Evolutionary conservation across 2,113 vertebrate genomes (phyloP), one percentile per base, ranked within the genome.

Genomic region (Eurystomus gularis): DNA sequence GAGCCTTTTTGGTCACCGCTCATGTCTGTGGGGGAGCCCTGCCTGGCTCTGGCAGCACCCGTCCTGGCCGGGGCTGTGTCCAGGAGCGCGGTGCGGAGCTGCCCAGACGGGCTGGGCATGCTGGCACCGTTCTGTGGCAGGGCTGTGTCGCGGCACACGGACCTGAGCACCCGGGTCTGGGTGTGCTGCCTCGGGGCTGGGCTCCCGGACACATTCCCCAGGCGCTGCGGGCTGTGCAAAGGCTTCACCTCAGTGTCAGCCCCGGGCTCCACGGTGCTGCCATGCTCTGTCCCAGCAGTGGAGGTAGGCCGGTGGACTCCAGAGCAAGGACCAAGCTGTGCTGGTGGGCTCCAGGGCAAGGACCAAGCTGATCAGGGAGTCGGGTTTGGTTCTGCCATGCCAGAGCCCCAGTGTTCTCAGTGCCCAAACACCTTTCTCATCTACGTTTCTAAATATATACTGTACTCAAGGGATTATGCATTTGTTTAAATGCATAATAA

Each of bases 401-500:
- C 24, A 60, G 37, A 76, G 55, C 24, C 35, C 2, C 31, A 17
- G 39, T 8, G 46, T 81, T 89, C 83, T 87, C 13, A 2, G 57
- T 79, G 86, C 86, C 61, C 77, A 58, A 37, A 57, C 96, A 91
- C 96, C 94, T 96, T 94, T 81, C 60, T 1, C 7, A 68, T 93
- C 55, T 60, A 39, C 0, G 6, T 39, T 95, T 82, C 95, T 96
- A 93, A 95, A 93, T 89, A 89, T 82, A 89, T 60, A 71, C 83
- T 79, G 48, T 28, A 84, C 93, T 95, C 83, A 60, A 68, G 81
- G 91, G 96, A 96, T 94, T 96, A 71, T 94, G 83, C 83, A 72
- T 94, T 95, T 96, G 93, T 96, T 96, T 94, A 96, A 96, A 96
- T 88, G 94, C 95, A 95, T 96, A 96, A 95, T 97, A 97, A 96